Percentiles rank a stretch among this genome's conserved stretches.
phyloP scores from a whole-genome alignment of 1,140 invertebrate species.

The Penaeus japonicus region DNA sequence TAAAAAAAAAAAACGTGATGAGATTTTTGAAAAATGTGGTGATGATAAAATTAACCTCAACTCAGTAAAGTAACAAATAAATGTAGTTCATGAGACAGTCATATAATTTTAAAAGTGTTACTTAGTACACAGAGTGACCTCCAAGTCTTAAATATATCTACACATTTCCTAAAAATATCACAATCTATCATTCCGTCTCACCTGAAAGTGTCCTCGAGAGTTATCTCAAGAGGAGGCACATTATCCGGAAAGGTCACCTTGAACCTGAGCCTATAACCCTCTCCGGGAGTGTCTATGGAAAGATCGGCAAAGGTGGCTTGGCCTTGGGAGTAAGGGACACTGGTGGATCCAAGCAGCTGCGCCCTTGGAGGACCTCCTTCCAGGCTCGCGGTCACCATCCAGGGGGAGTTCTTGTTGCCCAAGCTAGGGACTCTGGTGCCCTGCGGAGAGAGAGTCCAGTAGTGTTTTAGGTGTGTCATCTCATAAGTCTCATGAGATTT shows the following conservation, averaged over 20 bases:
- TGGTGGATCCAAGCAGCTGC: background rate
- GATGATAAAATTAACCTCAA: too few species aligned
- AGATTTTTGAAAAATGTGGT: too few species aligned
- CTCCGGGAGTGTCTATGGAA: background rate
- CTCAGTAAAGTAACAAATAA: too few species aligned
- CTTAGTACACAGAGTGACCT: too few species aligned
- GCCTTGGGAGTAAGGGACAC: background rate
- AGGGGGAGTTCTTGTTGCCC: background rate
- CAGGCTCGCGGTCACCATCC: background rate
- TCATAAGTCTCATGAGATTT: background rate
- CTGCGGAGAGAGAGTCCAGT: background rate
- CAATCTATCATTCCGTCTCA: too few species aligned
- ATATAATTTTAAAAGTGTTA: too few species aligned
- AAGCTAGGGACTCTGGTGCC: background rate
- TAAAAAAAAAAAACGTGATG: too few species aligned
- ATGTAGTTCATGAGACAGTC: too few species aligned
- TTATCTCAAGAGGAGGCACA: background rate
- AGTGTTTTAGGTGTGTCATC: background rate
- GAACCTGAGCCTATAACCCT: background rate
- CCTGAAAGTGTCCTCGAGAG: too few species aligned
- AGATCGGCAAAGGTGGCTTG: background rate
- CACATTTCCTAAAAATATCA: too few species aligned
- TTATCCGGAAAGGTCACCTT: background rate
- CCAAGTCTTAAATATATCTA: too few species aligned
- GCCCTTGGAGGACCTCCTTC: background rate